Evolutionary conservation across 2,797 vertebrate species (phyloP), one percentile per base, ranked within the genome.

Genomic region (Tauraco hartlaubi): DNA sequence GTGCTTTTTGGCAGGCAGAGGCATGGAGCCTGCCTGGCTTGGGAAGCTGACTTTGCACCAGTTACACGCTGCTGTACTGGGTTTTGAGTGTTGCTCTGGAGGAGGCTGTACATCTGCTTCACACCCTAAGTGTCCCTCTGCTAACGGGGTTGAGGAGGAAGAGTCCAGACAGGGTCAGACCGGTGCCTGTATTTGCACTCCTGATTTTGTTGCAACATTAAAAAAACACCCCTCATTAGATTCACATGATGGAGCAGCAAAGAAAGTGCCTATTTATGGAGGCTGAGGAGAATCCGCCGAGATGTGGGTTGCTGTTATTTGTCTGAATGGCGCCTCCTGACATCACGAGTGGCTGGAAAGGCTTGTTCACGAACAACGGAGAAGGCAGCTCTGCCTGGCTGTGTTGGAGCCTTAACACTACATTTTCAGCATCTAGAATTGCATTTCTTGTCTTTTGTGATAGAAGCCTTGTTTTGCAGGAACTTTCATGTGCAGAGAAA

Each of bases 231-330:
- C 26, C 31, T 87, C 44, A 49, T 83, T 96, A 85, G 62, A 74
- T 77, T 95, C 93, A 88, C 92, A 90, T 93, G 92, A 88, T 62
- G 76, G 52, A 91, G 59, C 74, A 79, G 67, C 74, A 87, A 91
- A 95, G 74, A 89, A 96, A 93, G 74, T 93, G 63, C 68, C 71
- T 87, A 55, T 96, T 96, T 94, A 76, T 67, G 90, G 61, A 85
- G 64, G 63, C 84, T 59, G 66, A 74, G 74, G 77, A 90, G 80
- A 91, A 82, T 64, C 77, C 74, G 63, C 39, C 82, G 90, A 82
- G 81, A 71, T 91, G 77, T 63, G 91, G 86, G 72, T 56, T 90
- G 55, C 85, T 79, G 61, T 73, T 82, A 71, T 82, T 84, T 94
- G 80, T 84, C 80, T 86, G 77, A 82, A 74, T 49, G 91, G 91